Evolutionary conservation across 2,113 vertebrate genomes (phyloP), one percentile per base, ranked within the genome.

Genomic region (Acanthisitta chloris): DNA sequence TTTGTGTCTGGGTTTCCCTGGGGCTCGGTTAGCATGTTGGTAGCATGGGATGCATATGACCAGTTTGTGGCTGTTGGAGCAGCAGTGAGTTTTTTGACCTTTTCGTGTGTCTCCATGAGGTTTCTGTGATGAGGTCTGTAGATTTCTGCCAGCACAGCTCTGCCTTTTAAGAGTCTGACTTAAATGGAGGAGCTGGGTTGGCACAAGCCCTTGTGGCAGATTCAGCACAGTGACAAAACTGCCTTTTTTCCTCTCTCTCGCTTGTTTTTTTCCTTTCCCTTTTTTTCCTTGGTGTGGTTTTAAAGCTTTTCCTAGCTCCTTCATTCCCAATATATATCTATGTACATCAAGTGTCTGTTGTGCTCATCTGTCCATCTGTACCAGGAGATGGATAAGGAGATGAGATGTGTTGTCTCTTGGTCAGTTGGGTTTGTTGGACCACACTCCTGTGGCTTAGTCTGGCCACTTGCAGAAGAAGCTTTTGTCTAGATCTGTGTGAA

Each of bases 131-230:
- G 94, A 91, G 69, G 43, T 84, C 34, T 72, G 65, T 54, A 79
- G 59, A 45, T 66, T 90, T 84, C 61, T 94, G 72, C 86, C 70
- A 91, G 91, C 86, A 79, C 77, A 87, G 86, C 86, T 97, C 92
- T 94, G 89, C 89, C 93, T 91, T 95, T 96, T 95, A 96, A 94
- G 92, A 84, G 81, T 89, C 65, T 96, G 84, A 91, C 45, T 95
- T 92, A 78, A 91, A 88, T 92, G 91, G 61, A 95, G 83, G 91
- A 91, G 52, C 80, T 87, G 91, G 77, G 48, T 76, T 96, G 94
- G 94, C 93, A 87, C 70, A 29, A 55, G 65, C 89, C 81, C 31
- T 48, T 4, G 5, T 36, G 89, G 91, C 86, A 95, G 52, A 94
- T 84, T 86, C 86, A 84, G 65, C 1, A 0, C 67, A 34, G 69